Base-by-base conservation (phyloP, 2,797 vertebrate species). In the Tokudaia tokunoshimensis region DNA sequence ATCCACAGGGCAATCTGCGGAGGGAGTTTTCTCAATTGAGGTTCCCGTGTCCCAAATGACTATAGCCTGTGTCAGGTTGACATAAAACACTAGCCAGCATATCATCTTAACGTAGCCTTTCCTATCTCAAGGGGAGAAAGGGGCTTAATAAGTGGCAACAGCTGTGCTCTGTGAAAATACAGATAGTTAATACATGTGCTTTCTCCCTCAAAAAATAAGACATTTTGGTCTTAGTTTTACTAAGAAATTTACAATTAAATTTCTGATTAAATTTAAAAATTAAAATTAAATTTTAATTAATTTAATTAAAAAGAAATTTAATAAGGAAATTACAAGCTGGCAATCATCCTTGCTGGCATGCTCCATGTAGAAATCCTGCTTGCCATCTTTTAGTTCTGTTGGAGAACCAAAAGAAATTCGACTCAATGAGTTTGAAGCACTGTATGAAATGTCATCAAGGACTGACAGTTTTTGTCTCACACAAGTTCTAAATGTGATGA, bases 341-440 rank as follows among this genome's bases (percentile, higher is more conserved):
- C 20, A 85, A 63, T 52, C 13, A 87, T n/a, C 44, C 57, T 87
- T 44, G 57, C n/a, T 80, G 70, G 92, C 80, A 52, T 31, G n/a
- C 50, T 96, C 44, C 67, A 74, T 81, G 95, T 85, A 75, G 75
- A 89, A 95, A 91, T 87, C 59, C 57, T 2, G 11, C 41, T 91
- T 82, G 87, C 52, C 31, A 82, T 44, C 74, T 63, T 92, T 67
- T 41, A n/a, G 37, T 44, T 31, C 59, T 81, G 86, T 84, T 84
- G 50, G 84, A 92, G 76, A 96, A 96, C 92, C 93, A 95, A 95
- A 91, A 79, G 59, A 84, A 79, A 92, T 75, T 37, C 90, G 84
- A 94, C 88, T 67, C 50, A 92, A 85, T 81, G 94, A 95, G 90
- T 82, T 93, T 94, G 96, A 85, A 82, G 85, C 72, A 63, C 63